These are phyloP conservation scores for Ips nitidus DNA, from an alignment of 1,140 invertebrate genomes.

Conservation along the genomic window DNA sequence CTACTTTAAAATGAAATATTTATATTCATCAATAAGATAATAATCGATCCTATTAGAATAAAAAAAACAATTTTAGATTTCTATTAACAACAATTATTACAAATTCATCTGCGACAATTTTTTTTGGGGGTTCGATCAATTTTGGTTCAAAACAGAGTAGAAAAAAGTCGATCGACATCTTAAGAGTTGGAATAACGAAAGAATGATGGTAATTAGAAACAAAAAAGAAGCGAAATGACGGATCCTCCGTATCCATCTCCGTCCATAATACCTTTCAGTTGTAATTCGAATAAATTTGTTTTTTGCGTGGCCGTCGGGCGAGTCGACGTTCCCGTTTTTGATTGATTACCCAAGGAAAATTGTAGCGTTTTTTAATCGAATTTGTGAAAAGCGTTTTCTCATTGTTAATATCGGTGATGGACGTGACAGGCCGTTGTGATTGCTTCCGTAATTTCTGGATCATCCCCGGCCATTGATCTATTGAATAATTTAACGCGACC, in stretches of 20 bases:
- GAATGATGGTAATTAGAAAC: conserved; percentile 27
- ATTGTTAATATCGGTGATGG: conserved; percentile 33
- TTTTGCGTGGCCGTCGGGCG: conserved; percentile 19
- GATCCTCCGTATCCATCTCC: conserved; percentile 29
- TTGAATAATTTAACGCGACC: not conserved
- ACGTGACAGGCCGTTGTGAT: conserved; percentile 27
- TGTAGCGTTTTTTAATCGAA: conserved; percentile 36
- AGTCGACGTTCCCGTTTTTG: conserved; percentile 18
- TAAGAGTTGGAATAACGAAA: conserved; percentile 23
- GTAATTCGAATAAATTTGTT: conserved; percentile 38
- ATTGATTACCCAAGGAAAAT: conserved; percentile 36
- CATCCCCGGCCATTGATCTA: conserved; percentile 1
- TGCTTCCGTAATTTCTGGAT: conserved; percentile 21
- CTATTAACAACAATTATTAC: no score
- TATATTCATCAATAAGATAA: no score
- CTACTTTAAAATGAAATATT: no score
- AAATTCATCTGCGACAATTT: no score
- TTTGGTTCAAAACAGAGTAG: no score
- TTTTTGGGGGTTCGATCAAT: no score
- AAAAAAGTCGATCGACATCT: no score
- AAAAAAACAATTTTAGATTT: no score
- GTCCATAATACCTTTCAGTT: conserved; percentile 35
- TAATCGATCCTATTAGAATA: no score
- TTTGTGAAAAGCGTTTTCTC: conserved; percentile 36
- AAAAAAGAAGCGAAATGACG: conserved; percentile 31